Conservation (phyloP, 2,797 vertebrate genomes). For the Siniperca scherzeri region DNA sequence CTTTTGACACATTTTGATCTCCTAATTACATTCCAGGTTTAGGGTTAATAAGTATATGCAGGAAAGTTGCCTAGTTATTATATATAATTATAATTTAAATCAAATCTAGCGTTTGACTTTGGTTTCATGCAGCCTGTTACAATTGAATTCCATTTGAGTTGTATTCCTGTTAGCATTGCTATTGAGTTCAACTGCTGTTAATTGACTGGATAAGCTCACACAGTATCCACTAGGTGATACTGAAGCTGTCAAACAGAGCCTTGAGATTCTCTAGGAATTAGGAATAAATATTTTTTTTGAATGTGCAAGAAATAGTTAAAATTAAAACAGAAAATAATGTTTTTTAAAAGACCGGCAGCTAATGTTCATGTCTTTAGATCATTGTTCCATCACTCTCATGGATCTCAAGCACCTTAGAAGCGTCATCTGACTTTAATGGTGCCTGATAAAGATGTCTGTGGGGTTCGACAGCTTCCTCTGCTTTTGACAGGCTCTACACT, state of each 20-base stretch:
- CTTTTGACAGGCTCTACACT: slow-evolving; percentile 56
- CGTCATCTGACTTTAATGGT: slow-evolving; percentile 63
- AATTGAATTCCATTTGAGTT: not conserved
- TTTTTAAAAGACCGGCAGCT: not conserved
- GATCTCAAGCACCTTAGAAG: slow-evolving; percentile 49
- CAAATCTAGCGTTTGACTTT: not conserved
- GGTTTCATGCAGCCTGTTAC: not conserved
- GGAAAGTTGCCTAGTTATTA: not conserved
- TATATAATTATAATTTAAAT: not conserved
- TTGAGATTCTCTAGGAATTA: slow-evolving; percentile 38
- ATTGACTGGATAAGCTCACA: slow-evolving; percentile 11
- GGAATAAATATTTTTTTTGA: not conserved
- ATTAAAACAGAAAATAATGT: not conserved
- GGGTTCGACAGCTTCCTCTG: slow-evolving; percentile 63
- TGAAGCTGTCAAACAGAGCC: slow-evolving; percentile 19
- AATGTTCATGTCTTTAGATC: not conserved
- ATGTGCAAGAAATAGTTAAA: not conserved
- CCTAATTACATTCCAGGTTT: not conserved
- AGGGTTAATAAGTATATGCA: too few species aligned
- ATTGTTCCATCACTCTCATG: slow-evolving; percentile 16
- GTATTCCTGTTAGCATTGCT: slow-evolving; percentile 3
- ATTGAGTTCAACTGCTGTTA: not conserved
- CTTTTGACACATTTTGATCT: too few species aligned
- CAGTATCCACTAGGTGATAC: slow-evolving; percentile 29
- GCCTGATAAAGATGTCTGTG: slow-evolving; percentile 63